Evolutionary conservation across 2,797 vertebrate species (phyloP), one percentile per base, ranked within the genome.

Genomic region (Pangasius sanitwongsei): DNA sequence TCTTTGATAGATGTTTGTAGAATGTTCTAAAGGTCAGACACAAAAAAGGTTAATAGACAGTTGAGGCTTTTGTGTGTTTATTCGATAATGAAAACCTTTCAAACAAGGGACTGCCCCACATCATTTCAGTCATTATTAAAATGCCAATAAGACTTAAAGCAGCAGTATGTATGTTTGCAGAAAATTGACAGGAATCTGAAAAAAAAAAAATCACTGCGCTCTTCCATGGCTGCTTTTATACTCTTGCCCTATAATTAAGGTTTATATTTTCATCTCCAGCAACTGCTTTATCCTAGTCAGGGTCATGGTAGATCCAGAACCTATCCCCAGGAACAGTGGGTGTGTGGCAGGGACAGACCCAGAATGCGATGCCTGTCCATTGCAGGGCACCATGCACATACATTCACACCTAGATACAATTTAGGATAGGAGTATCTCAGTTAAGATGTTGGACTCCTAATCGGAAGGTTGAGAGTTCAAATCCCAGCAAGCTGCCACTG

Each of bases 1-100:
- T 77, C 85, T 86, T 78, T 89, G 90, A 91, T 86, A 69, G 86
- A 92, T 91, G 86, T 72, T 85, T 67, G 81, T 81, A 65, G 37
- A 81, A 86, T 48, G 85, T 85, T 69, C 81, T n/a, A 85, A 87
- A 90, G 61, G 85, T 85, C 92, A 87, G 72, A 75, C n/a, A 88
- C 87, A 87, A 85, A 63, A 78, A 91, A 92, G 90, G 92, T 91
- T 92, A 89, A 91, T 86, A 86, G 83, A 92, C 80, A 91, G 88
- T 90, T 88, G 85, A 87, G 53, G 77, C 77, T 91, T 88, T 88
- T 78, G 87, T 88, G 87, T 87, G 85, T 87, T 87, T 78, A 89
- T 87, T 86, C 61, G 80, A 91, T 89, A 87, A 91, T 89, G 89
- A 82, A 88, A 90, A 83, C 78, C 85, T 87, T 86, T 89, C 70